Percentiles rank a stretch among this genome's conserved stretches.
These are phyloP conservation scores for Phrixothrix hirtus DNA, from an alignment of 2,888 invertebrate species.

Conservation along the genomic window DNA sequence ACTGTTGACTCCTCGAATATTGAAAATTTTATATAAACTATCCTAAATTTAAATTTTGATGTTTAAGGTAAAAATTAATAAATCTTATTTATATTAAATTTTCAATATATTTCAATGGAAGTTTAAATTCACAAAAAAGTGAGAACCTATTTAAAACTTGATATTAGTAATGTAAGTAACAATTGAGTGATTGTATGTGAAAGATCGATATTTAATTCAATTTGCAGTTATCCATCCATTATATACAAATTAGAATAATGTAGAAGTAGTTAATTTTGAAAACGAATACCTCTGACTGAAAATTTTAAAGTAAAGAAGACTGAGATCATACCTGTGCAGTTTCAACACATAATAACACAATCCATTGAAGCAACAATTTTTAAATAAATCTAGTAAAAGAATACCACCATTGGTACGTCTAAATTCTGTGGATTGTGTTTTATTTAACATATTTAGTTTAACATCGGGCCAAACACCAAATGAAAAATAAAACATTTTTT, in stretches of 20 bases:
- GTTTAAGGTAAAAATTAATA: too few species aligned
- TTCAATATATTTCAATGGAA: too few species aligned
- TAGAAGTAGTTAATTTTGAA: conserved; percentile 28
- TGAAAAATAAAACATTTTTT: conserved; percentile 15
- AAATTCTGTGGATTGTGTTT: conserved; percentile 17
- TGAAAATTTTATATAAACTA: too few species aligned
- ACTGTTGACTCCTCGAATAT: too few species aligned
- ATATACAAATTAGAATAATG: conserved; percentile 25
- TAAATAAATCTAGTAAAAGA: too few species aligned
- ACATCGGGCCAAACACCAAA: conserved; percentile 29
- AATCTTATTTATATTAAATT: too few species aligned
- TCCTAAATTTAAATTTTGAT: too few species aligned
- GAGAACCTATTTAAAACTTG: too few species aligned
- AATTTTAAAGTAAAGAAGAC: conserved; percentile 38
- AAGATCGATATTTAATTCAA: conserved; percentile 17
- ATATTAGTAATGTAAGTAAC: too few species aligned
- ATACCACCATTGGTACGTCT: too few species aligned
- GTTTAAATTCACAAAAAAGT: too few species aligned
- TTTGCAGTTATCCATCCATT: conserved; percentile 29
- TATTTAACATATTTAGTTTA: conserved; percentile 23
- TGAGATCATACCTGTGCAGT: conserved; percentile 34
- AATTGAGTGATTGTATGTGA: conserved; percentile 16
- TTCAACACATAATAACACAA: conserved; percentile 11
- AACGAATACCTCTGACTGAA: conserved; percentile 35
- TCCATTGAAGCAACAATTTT: conserved; percentile 10